Base-by-base conservation (phyloP, 53 echinoderm and acorn worm genomes). In the Arbacia lixula region DNA sequence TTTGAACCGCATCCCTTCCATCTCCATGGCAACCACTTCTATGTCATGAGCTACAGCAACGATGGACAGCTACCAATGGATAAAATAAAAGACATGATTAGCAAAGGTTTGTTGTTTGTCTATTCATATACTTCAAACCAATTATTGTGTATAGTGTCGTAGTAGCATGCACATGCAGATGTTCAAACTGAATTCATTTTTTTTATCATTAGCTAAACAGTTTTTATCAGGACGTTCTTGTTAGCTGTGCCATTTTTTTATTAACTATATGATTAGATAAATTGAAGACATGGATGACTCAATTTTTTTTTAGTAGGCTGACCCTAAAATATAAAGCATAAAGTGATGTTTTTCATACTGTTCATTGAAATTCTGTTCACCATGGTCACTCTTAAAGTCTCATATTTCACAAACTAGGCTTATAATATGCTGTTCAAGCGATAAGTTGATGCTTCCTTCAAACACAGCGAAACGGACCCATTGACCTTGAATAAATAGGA, bases 21-120 rank as follows among this genome's bases (percentile, higher is more conserved):
- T 81, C 64, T 81, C 81, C 81, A 81, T 63, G 81, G 81, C 11
- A 42, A 81, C 50, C 81, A 81, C 62, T 81, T 81, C 50, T 81
- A 81, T 63, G 62, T 81, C 62, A 49, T 81, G 22, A 32, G 41
- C 41, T 62, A 62, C 19, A 63, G 63, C 26, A 81, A 81, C 35
- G 81, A 63, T 10, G 30, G 63, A 11, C 81, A 81, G 31, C 40
- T 81, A 1, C 43, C 64, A 24, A 5, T 63, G 16, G 60, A 81
- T 20, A n/a, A 60, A 19, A 35, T 81, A 8, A 81, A 63, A 63
- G 46, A 81, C 2, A 81, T 81, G 81, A 28, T 62, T 46, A 30
- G 29, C 9, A 61, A 21, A 81, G 63, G 81, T 81, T 43, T 36
- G 5, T 68, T n/a, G 1, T 2, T 0, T 36, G 11, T 31, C 33